These are phyloP conservation scores for Drosophila subquinaria DNA, from an alignment of 2,888 invertebrate species.

Conservation along the genomic window DNA sequence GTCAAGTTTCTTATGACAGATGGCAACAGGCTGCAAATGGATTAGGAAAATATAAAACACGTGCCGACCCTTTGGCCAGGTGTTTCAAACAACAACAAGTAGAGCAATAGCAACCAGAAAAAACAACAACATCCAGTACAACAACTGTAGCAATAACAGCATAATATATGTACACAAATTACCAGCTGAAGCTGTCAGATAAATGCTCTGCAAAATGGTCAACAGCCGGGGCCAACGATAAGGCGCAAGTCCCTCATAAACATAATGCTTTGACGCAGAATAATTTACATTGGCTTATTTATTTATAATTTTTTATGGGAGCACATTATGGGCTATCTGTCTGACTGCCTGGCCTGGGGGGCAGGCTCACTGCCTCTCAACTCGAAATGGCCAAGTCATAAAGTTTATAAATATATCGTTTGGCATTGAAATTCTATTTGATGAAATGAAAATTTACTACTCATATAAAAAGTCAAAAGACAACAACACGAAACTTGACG, in stretches of 20 bases:
- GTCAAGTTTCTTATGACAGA: slow-evolving; percentile 24
- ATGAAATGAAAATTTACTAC: slow-evolving; percentile 37
- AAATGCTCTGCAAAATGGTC: slow-evolving; percentile 46
- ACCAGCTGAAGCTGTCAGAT: slow-evolving; percentile 44
- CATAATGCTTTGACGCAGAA: slow-evolving; percentile 43
- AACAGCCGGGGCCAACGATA: slow-evolving; percentile 45
- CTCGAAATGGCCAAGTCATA: slow-evolving; percentile 42
- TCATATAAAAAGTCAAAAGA: slow-evolving; percentile 1
- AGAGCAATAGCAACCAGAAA: slow-evolving; percentile 12
- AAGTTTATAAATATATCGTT: slow-evolving; percentile 63
- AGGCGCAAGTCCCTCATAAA: slow-evolving; percentile 35
- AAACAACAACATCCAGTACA: slow-evolving; percentile 13
- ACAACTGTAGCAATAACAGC: slow-evolving; percentile 11
- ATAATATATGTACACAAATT: slow-evolving; percentile 61
- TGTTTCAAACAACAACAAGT: slow-evolving; percentile 13
- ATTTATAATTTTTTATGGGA: slow-evolving; percentile 62
- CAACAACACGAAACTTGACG: slow-evolving; percentile 3
- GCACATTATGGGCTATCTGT: slow-evolving; percentile 40
- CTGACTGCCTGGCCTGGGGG: slow-evolving; percentile 12
- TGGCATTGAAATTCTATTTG: slow-evolving; percentile 53
- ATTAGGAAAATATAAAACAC: slow-evolving; percentile 47
- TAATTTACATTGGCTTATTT: slow-evolving; percentile 58
- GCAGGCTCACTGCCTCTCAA: slow-evolving; percentile 8
- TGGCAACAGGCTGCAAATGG: slow-evolving; percentile 49
- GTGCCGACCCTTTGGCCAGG: slow-evolving; percentile 38